Percentiles rank a stretch among this genome's conserved stretches.
Conservation (phyloP, 92 coral and sea anemone species). For the Paragorgia papillata region DNA sequence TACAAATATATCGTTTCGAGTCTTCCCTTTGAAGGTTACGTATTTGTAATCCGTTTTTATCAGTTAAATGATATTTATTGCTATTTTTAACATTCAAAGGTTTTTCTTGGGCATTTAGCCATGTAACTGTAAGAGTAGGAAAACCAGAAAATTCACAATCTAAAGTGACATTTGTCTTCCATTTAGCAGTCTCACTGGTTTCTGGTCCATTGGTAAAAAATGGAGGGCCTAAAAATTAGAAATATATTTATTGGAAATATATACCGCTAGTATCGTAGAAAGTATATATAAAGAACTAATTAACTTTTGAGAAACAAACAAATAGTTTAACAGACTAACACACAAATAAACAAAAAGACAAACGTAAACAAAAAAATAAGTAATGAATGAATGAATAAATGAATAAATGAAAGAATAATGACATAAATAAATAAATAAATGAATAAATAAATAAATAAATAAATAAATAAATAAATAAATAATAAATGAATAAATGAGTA, state of each 20-base stretch:
- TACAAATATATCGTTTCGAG: conserved; percentile 84
- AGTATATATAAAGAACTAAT: no score
- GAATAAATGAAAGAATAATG: no score
- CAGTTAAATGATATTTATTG: conserved; percentile 64
- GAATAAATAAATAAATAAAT: not conserved
- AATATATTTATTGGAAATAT: not conserved
- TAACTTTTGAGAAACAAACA: no score
- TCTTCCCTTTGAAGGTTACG: conserved; percentile 64
- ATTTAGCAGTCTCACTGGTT: conserved; percentile 58
- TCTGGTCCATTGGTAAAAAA: conserved; percentile 4
- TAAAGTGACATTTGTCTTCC: conserved; percentile 66
- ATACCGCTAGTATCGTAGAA: no score
- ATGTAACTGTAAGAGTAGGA: conserved; percentile 79
- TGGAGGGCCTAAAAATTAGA: conserved; percentile 25
- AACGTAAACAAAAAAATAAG: no score
- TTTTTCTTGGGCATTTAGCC: conserved; percentile 79
- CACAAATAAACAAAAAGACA: no score
- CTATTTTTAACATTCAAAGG: conserved; percentile 56
- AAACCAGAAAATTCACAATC: conserved; percentile 82
- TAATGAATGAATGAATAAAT: not conserved
- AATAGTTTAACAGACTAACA: no score
- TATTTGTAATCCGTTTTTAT: conserved; percentile 74
- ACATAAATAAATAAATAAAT: not conserved
- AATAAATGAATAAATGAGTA: not conserved
- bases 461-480: not conserved